Base-by-base conservation (phyloP, 2,113 vertebrate genomes). In the Thomomys bottae region DNA sequence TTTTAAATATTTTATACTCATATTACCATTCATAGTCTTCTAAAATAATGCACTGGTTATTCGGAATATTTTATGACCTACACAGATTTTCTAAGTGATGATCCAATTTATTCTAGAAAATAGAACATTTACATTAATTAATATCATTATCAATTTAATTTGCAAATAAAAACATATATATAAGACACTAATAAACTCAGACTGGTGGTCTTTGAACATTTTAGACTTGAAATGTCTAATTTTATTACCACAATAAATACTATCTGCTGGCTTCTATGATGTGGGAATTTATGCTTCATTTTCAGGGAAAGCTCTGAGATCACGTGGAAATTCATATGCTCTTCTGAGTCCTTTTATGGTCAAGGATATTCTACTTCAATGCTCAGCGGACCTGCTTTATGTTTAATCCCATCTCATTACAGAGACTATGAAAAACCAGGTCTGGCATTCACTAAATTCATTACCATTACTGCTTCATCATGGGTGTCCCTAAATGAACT, bases 401-500 rank as follows among this genome's bases (percentile, higher is more conserved):
- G 24, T 14, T 21, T 78, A 59, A 63, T 49, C 42, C 11, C 30
- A 38, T 30, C 79, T 73, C 38, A 68, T 57, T 20, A 64, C 4
- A 30, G 28, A 61, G 64, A 78, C 40, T 42, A 89, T 72, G 71
- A 73, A 36, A 88, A 59, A 78, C 32, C 54, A 89, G 38, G 28
- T 57, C 14, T 79, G 70, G n/a, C 68, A 92, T 54, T 93, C 81
- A 88, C 68, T 81, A 88, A 82, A 66, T 73, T 70, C 30, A 79
- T 54, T 57, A 40, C 42, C 66, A 77, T 71, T 82, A 89, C 9
- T 59, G 30, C 24, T 90, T 88, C 49, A 88, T 85, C 66, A 87
- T 84, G 54, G 78, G 63, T 54, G 76, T 76, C 87, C 54, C 40
- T 88, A 71, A 87, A 34, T 15, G 34, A 90, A 42, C 26, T 54